Base-by-base conservation (phyloP, 2,797 vertebrate genomes). In the Carcharodon carcharias region DNA sequence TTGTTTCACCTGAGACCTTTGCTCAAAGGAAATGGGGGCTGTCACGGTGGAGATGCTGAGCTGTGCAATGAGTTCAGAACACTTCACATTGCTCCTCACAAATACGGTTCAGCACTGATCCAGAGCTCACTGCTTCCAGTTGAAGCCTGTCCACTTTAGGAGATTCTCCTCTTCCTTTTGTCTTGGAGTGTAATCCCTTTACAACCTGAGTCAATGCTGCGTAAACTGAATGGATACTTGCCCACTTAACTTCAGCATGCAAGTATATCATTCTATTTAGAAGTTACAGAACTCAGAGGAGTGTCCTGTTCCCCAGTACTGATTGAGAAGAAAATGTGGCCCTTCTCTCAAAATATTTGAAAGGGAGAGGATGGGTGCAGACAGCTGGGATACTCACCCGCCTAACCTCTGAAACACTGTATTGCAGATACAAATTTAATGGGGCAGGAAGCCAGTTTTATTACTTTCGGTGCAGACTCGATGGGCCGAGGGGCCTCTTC, bases 1-100 rank as follows among this genome's bases (percentile, higher is more conserved):
- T 95, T 56, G 96, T 96, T 85, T 54, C 97, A 96, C 96, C 97
- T 97, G 96, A 97, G 96, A 97, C 95, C 96, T 96, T 96, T 85
- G 18, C 96, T 61, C 97, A 54, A 96, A 97, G 95, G 85, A 97
- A 96, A 96, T 96, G 73, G 63, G 95, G 40, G 50, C n/a, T 96
- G 67, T 14, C 9, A 31, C 12, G 35, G 26, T 69, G 85, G 31
- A 56, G 63, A 65, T 61, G 11, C 23, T 82, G 35, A 58, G 28
- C 45, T 1, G 16, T 18, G 16, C 18, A 73, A 6, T 23, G 4
- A 40, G 40, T 28, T 71, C 65, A 9, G 69, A 35, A 7, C 35
- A 18, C 16, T 61, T 58, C 31, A 7, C 0, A n/a, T 91, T 61
- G 14, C 12, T 91, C 31, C 14, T 18, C 88, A 63, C 1, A 61